These are phyloP conservation scores for Homalodisca vitripennis DNA, from an alignment of 1,140 invertebrate species.

Conservation along the genomic window DNA sequence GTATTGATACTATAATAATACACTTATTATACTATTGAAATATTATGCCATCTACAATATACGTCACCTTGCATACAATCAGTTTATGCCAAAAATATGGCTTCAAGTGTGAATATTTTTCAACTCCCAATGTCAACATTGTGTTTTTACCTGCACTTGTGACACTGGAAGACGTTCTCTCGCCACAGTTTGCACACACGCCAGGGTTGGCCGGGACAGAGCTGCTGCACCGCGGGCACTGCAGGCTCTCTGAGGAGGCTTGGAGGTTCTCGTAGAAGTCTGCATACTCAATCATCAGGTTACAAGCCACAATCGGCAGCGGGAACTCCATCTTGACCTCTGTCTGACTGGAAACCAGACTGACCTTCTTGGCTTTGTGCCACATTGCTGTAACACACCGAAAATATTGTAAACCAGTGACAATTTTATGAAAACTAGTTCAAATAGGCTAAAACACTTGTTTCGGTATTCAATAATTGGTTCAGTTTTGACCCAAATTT, in stretches of 20 bases:
- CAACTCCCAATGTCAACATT: too few species aligned
- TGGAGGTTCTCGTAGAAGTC: slow-evolving; percentile 94
- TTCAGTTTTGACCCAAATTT: too few species aligned
- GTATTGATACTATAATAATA: too few species aligned
- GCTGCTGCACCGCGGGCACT: slow-evolving; percentile 94
- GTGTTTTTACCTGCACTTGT: slow-evolving; percentile 94
- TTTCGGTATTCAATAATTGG: slow-evolving; percentile 5
- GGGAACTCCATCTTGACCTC: slow-evolving; percentile 97
- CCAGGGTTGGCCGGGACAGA: slow-evolving; percentile 96
- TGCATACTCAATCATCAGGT: slow-evolving; percentile 98
- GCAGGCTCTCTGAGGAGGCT: slow-evolving; percentile 83
- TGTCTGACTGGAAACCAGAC: slow-evolving; percentile 85
- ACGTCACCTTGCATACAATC: too few species aligned
- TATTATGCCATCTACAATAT: too few species aligned
- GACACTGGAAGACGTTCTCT: slow-evolving; percentile 98
- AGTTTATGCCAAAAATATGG: too few species aligned
- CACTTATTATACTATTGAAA: too few species aligned
- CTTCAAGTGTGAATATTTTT: too few species aligned
- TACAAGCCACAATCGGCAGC: slow-evolving; percentile 94
- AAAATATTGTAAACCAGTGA: too few species aligned
- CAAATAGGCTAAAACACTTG: neutral
- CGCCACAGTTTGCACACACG: slow-evolving; percentile 96
- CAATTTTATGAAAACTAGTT: slow-evolving; percentile 26
- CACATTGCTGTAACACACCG: slow-evolving; percentile 67
- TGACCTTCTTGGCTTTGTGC: slow-evolving; percentile 94